Base-by-base conservation (phyloP, 2,797 vertebrate species). In the Pangasius macronema region DNA sequence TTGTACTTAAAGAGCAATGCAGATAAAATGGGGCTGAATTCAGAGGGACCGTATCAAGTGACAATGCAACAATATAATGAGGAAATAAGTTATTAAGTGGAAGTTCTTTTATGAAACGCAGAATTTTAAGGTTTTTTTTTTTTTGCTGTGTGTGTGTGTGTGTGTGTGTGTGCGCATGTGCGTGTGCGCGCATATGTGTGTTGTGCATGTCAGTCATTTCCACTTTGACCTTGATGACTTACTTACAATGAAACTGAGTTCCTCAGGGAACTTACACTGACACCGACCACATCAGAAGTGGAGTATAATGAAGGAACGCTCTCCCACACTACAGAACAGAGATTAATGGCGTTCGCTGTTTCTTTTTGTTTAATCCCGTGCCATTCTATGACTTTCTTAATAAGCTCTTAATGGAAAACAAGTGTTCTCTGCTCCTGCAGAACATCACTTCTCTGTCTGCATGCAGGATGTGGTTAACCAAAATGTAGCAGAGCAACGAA, bases 391-490 rank as follows among this genome's bases (percentile, higher is more conserved):
- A 13, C 81, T 42, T 36, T 89, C 57, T 89, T 75, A 81, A 77
- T 42, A 20, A 70, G 14, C 49, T 72, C 51, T 70, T 61, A 49
- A 81, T 68, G 9, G 92, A 94, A 94, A 93, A 93, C 90, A 91
- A 91, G 91, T 86, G 91, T 89, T 92, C 49, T 84, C 84, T 90
- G 87, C 91, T 89, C 90, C 89, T 90, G 89, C 87, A 87, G 86
- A 92, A 88, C 88, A 92, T 90, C 77, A 27, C 90, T 93, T 92
- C 91, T 92, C 87, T 92, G 91, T 91, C 86, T 93, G 93, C 85
- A 91, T 92, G 90, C 95, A 96, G 97, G 97, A 97, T 97, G 97
- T 96, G 97, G 97, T 96, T 93, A 91, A 95, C 94, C 94, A 92
- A 94, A 94, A 94, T 93, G 92, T 91, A 94, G 93, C 91, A 68